These are phyloP conservation scores for Cossypha caffra DNA, from an alignment of 2,797 vertebrate genomes.

Conservation along the genomic window DNA sequence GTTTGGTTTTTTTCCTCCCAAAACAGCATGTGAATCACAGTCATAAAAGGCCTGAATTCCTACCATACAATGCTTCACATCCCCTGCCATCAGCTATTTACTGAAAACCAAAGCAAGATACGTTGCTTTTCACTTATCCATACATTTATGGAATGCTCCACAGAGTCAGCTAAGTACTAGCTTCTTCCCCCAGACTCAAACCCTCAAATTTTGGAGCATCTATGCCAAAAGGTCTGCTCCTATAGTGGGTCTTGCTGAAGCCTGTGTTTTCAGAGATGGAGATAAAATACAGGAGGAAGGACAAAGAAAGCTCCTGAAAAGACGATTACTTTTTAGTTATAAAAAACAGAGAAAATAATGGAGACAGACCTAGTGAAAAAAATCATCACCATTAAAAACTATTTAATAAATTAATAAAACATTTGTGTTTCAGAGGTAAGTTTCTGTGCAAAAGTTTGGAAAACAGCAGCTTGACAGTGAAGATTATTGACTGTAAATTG, in stretches of 20 bases:
- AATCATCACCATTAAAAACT: slow-evolving; percentile 65
- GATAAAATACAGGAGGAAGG: slow-evolving; percentile 24
- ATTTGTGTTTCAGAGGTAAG: slow-evolving; percentile 71
- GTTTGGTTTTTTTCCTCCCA: background rate
- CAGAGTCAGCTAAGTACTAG: background rate
- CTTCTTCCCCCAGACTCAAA: fast-evolving
- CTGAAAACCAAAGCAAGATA: background rate
- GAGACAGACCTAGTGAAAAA: slow-evolving; percentile 68
- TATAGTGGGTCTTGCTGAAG: background rate
- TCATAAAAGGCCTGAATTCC: background rate
- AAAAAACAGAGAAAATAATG: slow-evolving; percentile 65
- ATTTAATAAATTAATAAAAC: slow-evolving; percentile 44
- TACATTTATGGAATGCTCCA: background rate
- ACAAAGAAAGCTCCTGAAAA: slow-evolving; percentile 4
- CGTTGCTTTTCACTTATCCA: background rate
- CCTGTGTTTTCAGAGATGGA: background rate
- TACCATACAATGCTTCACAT: background rate
- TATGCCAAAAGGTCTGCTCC: background rate
- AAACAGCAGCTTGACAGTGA: slow-evolving; percentile 67
- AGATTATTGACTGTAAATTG: slow-evolving; percentile 76
- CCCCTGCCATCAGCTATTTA: background rate
- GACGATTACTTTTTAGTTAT: slow-evolving; percentile 54
- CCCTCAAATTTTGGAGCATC: background rate
- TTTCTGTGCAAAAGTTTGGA: slow-evolving; percentile 69
- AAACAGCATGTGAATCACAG: background rate